Conservation (phyloP, 1,140 invertebrate species). For the Hylaeus volcanicus region DNA sequence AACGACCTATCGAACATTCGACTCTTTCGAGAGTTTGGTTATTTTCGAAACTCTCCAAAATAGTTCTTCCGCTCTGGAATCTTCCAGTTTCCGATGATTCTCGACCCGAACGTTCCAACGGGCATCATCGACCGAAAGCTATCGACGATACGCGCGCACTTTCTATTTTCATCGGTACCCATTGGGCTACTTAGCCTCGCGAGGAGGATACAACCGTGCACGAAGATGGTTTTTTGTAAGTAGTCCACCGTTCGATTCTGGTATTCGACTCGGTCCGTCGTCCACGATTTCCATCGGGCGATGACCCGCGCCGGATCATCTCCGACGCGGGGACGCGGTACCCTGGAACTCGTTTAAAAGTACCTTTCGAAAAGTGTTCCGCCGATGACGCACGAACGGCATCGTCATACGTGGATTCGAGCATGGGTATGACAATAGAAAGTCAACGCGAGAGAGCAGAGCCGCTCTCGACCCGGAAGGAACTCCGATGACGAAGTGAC, state of each 20-base stretch:
- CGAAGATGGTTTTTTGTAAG: not conserved
- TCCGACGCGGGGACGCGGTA: not conserved
- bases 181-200: constrained; percentile 47
- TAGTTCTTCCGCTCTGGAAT: no score
- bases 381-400: constrained; percentile 59
- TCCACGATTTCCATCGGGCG: constrained; percentile 17
- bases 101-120: not conserved
- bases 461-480: constrained; percentile 71
- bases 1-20: no score
- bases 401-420: constrained; percentile 46
- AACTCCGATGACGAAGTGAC: constrained; percentile 72
- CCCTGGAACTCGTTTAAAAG: constrained; percentile 38
- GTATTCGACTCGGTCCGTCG: constrained; percentile 8
- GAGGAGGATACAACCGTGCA: constrained; percentile 23
- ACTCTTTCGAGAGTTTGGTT: no score
- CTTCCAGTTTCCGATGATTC: no score
- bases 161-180: constrained; percentile 34
- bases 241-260: constrained; percentile 10
- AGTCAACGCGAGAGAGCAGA: constrained; percentile 65
- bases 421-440: constrained; percentile 71
- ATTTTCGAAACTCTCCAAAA: no score
- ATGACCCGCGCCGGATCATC: constrained; percentile 21
- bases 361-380: constrained; percentile 66
- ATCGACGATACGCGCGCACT: constrained; percentile 29
- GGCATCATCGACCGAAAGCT: not conserved